Evolutionary conservation across 2,888 invertebrate species (phyloP), one percentile per base, ranked within the genome.

Genomic region (Sinodicranocentrus sp.): DNA sequence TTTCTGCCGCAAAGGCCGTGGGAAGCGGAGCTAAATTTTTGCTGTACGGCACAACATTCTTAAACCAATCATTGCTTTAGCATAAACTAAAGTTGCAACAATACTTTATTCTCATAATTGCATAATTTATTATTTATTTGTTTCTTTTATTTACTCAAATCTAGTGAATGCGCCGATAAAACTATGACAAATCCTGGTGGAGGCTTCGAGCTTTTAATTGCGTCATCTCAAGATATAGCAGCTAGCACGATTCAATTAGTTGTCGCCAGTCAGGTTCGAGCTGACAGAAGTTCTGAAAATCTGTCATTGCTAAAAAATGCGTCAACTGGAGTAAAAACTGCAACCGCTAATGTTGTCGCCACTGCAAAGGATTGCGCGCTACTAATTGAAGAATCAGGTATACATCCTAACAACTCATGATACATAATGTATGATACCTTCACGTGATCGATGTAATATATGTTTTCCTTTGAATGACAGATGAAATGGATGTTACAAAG

Each of bases 1-100:
- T 99, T 89, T 99, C 99, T 2, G 99, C 99, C 0, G 98, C 99
- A 0, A 99, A 99, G 91, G 95, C 98, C 17, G 98, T 99, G 23
- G 99, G 97, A 0, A 95, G 96, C 90, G 98, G 98, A 72, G 99
- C 99, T 3, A 97, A 88, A 67, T 87, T 89, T 86, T 78, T 89
- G 33, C 83, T 89, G 89, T 89, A 70, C 87, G 86, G 70, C 33
- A 10, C 33, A 33, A 10, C 33, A n/a, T n/a, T n/a, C n/a, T n/a
- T n/a, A n/a, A n/a, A n/a, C n/a, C n/a, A n/a, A n/a, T n/a, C n/a
- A n/a, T n/a, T n/a, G n/a, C n/a, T n/a, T n/a, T n/a, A n/a, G n/a
- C 23, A 28, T 43, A 17, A 23, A 19, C 2, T 19, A n/a, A 39
- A 17, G 2, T 63, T 17, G 23, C 21, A 26, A 48, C 6, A n/a